A percentile compares a stretch with the other conserved stretches of the same genome.
Evolutionary conservation across 2,797 vertebrate species (phyloP).

Genomic region (Muraenolepis orangiensis): DNA sequence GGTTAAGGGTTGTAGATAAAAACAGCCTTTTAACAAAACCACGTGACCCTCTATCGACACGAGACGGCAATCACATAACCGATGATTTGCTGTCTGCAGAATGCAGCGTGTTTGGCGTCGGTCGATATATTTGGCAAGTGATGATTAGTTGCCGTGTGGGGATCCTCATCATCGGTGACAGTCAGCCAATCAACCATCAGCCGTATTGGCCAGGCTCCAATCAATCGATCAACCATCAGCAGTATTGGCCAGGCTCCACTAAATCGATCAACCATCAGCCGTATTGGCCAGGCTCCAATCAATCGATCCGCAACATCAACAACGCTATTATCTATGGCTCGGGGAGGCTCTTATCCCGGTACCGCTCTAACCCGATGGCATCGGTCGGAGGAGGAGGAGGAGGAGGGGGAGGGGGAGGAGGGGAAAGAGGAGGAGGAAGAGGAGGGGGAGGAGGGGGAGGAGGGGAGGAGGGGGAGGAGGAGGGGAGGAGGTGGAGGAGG

Average conservation of each 20-base stretch:
- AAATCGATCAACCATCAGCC: neutral
- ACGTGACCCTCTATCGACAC: neutral
- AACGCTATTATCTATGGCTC: neutral
- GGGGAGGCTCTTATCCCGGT: too few relatives aligned
- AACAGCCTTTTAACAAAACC: neutral
- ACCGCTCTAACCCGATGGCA: too few relatives aligned
- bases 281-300: neutral
- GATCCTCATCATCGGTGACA: too few relatives aligned
- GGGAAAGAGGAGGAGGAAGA: too few relatives aligned
- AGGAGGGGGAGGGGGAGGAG: too few relatives aligned
- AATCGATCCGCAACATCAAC: neutral
- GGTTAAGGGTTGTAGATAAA: neutral
- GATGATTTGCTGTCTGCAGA: neutral
- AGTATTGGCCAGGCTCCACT: neutral
- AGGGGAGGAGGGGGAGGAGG: too few relatives aligned
- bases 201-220: neutral
- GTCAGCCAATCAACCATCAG: neutral
- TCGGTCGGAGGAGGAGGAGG: too few relatives aligned
- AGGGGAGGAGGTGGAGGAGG: too few relatives aligned
- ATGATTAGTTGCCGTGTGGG: neutral
- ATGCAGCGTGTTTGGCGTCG: neutral
- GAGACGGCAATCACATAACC: neutral
- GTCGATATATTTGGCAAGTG: neutral
- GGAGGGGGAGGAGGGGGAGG: too few relatives aligned
- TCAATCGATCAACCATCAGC: neutral